Conservation (phyloP, 1,140 invertebrate species). For the Pseudomyrmex gracilis region DNA sequence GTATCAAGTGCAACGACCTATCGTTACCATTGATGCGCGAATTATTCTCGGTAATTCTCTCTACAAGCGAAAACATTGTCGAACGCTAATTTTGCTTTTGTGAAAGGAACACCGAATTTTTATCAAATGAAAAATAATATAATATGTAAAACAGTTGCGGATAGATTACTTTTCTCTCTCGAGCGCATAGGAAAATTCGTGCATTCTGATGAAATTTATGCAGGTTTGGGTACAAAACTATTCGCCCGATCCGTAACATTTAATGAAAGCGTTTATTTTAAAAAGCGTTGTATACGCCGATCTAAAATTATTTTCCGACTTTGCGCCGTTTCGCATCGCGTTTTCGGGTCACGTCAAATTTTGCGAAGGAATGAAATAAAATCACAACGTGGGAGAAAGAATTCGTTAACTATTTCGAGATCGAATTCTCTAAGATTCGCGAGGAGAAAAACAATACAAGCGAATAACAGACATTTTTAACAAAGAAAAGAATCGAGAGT, state of each 20-base stretch:
- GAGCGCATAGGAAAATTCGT: not conserved
- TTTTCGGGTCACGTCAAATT: not conserved
- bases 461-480: not conserved
- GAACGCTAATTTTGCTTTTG: constrained; percentile 20
- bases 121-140: too few relatives aligned
- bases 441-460: not conserved
- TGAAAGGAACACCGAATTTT: not conserved
- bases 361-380: not conserved
- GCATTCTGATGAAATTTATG: constrained; percentile 35
- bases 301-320: not conserved
- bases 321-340: not conserved
- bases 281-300: constrained; percentile 4
- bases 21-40: constrained; percentile 17
- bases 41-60: constrained; percentile 17
- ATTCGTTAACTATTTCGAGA: not conserved
- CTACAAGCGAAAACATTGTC: not conserved
- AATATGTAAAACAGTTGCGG: too few relatives aligned
- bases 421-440: constrained; percentile 24
- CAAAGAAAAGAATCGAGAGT: not conserved
- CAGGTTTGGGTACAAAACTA: constrained; percentile 1
- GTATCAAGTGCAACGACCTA: constrained; percentile 10
- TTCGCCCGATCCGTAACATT: not conserved
- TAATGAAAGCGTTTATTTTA: constrained; percentile 20
- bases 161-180: too few relatives aligned
- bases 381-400: not conserved